Evolutionary conservation across 2,113 vertebrate genomes (phyloP).

Genomic region (Leptodactylus fuscus): DNA sequence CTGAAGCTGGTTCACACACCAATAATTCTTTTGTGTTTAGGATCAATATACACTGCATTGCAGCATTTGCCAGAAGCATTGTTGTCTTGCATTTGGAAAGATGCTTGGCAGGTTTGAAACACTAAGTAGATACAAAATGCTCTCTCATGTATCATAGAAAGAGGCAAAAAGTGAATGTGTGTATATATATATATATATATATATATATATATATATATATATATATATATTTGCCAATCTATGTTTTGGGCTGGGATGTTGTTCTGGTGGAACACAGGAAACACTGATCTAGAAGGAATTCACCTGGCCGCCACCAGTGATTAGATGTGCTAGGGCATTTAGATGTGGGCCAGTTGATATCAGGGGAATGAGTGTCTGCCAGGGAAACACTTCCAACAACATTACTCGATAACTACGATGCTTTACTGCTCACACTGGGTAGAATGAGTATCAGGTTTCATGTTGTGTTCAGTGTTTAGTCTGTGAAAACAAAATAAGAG

Average conservation of each 20-base stretch:
- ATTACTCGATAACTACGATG: background rate
- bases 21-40: background rate
- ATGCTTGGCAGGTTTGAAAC: background rate
- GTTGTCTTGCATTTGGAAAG: conserved; percentile 11
- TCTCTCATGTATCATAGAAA: background rate
- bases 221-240: background rate
- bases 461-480: background rate
- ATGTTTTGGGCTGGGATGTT: background rate
- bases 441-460: background rate
- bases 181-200: no score
- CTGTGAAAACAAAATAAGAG: background rate
- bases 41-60: conserved; percentile 3
- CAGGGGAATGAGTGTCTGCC: background rate
- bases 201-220: no score
- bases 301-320: background rate
- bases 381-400: background rate
- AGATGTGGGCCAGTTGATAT: background rate
- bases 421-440: no score
- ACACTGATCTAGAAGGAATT: background rate
- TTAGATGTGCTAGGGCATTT: background rate
- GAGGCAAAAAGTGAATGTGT: background rate
- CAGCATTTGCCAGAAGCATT: background rate
- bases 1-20: conserved; percentile 5
- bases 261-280: background rate
- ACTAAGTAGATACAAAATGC: conserved; percentile 1